Evolutionary conservation across 2,113 vertebrate genomes (phyloP).

Genomic region (Vireo altiloquus): DNA sequence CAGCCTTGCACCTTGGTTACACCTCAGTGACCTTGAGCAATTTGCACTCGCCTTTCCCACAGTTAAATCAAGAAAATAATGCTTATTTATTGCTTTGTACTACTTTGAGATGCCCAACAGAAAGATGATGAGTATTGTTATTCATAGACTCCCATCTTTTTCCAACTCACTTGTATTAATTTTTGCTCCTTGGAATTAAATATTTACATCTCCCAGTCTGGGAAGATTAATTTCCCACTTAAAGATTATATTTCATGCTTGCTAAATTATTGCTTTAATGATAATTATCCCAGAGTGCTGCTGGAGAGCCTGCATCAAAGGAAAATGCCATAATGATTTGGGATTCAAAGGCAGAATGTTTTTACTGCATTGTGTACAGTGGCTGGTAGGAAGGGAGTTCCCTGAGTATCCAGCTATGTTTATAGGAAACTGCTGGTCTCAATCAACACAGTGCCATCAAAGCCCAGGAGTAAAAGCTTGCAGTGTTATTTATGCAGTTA

Average conservation of each 20-base stretch:
- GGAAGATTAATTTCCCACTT: background rate
- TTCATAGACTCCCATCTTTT: background rate
- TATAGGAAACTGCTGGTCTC: background rate
- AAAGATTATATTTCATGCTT: background rate
- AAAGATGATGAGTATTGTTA: background rate
- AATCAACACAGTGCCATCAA: background rate
- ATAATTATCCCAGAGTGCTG: background rate
- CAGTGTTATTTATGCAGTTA: background rate
- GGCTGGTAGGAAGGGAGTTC: background rate
- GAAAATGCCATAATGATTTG: background rate
- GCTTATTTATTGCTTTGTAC: background rate
- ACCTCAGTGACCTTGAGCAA: background rate
- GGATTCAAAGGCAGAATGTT: background rate
- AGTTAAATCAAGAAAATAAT: background rate
- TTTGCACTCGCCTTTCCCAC: background rate
- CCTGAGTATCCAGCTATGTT: background rate
- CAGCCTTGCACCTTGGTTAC: background rate
- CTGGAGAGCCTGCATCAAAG: background rate
- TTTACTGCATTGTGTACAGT: background rate
- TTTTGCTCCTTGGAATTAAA: background rate
- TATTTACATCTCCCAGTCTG: background rate
- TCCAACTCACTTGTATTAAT: background rate
- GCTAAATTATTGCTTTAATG: background rate
- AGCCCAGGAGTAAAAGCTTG: background rate
- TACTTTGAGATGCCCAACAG: background rate